These are phyloP conservation scores for Eledone cirrhosa DNA, from an alignment of 2,888 invertebrate species.

Conservation along the genomic window DNA sequence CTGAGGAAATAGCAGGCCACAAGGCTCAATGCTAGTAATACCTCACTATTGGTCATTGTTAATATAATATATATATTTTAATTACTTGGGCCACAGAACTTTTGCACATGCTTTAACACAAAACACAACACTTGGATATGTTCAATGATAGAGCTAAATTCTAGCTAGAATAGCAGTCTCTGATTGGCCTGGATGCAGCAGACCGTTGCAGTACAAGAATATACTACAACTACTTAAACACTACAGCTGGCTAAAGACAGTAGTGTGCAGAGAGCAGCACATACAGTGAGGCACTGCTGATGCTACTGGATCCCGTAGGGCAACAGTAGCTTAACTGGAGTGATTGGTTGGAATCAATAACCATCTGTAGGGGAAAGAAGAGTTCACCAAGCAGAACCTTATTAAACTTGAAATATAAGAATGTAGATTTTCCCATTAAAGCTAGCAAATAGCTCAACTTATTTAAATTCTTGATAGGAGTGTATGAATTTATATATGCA, in stretches of 20 bases:
- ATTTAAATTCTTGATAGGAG: constrained; percentile 21
- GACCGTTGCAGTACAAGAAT: not conserved
- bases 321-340: constrained; percentile 23
- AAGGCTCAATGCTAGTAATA: constrained; percentile 25
- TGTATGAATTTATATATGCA: not conserved
- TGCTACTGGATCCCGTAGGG: constrained; percentile 7
- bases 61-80: constrained; percentile 14
- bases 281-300: constrained; percentile 12
- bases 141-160: constrained; percentile 29
- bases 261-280: constrained; percentile 23
- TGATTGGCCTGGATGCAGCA: constrained; percentile 24
- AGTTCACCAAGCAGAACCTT: constrained; percentile 30
- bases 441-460: constrained; percentile 25
- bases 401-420: constrained; percentile 20
- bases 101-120: constrained; percentile 29
- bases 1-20: constrained; percentile 27
- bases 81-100: constrained; percentile 26
- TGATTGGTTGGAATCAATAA: constrained; percentile 26
- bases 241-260: constrained; percentile 28
- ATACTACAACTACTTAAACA: constrained; percentile 21
- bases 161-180: constrained; percentile 29
- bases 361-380: constrained; percentile 10
- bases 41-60: constrained; percentile 18
- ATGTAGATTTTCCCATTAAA: constrained; percentile 22
- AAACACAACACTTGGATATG: constrained; percentile 31